Percentiles rank a stretch among this genome's conserved stretches.
phyloP scores from a whole-genome alignment of 1,140 invertebrate species.

The Chrysoperla carnea region DNA sequence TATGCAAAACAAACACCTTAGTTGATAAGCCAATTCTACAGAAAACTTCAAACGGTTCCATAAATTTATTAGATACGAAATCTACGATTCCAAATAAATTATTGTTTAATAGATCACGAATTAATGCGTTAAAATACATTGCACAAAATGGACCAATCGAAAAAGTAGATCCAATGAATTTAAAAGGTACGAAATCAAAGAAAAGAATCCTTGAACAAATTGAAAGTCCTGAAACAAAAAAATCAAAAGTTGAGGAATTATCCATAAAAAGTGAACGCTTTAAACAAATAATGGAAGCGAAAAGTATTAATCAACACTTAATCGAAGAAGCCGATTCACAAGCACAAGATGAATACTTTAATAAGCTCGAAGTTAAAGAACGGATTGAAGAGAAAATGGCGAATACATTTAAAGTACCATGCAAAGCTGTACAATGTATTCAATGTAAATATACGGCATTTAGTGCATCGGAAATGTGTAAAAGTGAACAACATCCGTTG shows the following conservation, averaged over 20 bases:
- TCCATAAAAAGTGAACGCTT: constrained; percentile 43
- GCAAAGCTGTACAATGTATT: constrained; percentile 76
- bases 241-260: constrained; percentile 26
- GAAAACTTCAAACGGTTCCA: constrained; percentile 24
- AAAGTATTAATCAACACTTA: constrained; percentile 58
- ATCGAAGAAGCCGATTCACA: constrained; percentile 52
- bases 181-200: constrained; percentile 34
- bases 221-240: constrained; percentile 24
- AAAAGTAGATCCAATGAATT: constrained; percentile 48
- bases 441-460: constrained; percentile 81
- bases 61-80: constrained; percentile 33
- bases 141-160: constrained; percentile 43
- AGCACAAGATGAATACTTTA: constrained; percentile 73
- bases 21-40: constrained; percentile 18
- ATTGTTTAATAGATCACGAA: constrained; percentile 19
- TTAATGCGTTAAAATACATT: constrained; percentile 47
- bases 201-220: constrained; percentile 25
- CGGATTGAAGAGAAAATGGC: constrained; percentile 85
- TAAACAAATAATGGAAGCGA: constrained; percentile 59
- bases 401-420: constrained; percentile 61
- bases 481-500: constrained; percentile 58
- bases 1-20: not conserved
- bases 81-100: constrained; percentile 25
- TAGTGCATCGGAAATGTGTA: constrained; percentile 67
- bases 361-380: constrained; percentile 76